Base-by-base conservation (phyloP, 2,797 vertebrate species). In the Sebastes trivittatus region DNA sequence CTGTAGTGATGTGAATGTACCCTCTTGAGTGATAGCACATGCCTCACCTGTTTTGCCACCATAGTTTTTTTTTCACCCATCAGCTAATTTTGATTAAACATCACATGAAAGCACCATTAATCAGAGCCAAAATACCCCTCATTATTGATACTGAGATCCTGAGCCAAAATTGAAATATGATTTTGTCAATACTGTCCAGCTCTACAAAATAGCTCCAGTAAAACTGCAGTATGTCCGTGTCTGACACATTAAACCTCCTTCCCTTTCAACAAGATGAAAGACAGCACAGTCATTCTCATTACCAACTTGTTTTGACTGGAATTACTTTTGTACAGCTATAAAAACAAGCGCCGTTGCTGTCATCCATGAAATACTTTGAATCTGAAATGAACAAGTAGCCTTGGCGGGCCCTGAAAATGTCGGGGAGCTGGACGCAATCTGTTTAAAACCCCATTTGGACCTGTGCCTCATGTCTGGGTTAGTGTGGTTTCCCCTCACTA, bases 401-500 rank as follows among this genome's bases (percentile, higher is more conserved):
- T 20, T 42, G 34, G 60, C 56, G 3, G 22, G 60, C 38, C 27
- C 63, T 27, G 66, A 60, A 67, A 5, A 9, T 23, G 66, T 82
- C 38, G 6, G 32, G 42, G 58, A 81, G 77, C 10, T 3, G 52
- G 78, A 82, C 76, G 66, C 84, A 79, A 80, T 92, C 80, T 81
- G 76, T 91, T 92, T 88, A 75, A 90, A 93, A 77, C 71, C 66
- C 65, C 72, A 83, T 93, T 92, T 94, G 90, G 90, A 89, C 70
- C 52, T 22, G 78, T 83, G 88, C 89, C 92, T 85, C 18, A 2
- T 83, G 68, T 78, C 82, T 87, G 66, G 78, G 81, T 82, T 77
- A 61, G 63, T 71, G 66, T 86, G 80, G 81, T 82, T 80, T 78
- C 71, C 60, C 72, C 79, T 87, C 78, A 69, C 73, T 86, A 85